A percentile compares a stretch with the other conserved stretches of the same genome.
phyloP scores from a whole-genome alignment of 2,113 vertebrate species.

The Scytalopus superciliaris region DNA sequence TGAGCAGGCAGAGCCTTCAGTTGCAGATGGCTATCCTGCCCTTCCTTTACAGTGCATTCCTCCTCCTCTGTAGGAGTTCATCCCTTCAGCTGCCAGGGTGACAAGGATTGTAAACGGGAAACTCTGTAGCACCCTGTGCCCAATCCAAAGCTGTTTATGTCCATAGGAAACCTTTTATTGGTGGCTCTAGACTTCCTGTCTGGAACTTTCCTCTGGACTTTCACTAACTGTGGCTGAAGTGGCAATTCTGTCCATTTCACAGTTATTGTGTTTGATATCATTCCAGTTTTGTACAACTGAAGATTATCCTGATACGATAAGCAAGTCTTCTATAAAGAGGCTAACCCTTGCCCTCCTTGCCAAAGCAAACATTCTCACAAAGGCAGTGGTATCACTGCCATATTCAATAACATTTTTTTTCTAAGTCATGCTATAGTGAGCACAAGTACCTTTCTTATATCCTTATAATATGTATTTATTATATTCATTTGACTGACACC shows the following conservation, averaged over 20 bases:
- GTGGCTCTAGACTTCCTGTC: background rate
- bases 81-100: background rate
- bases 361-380: conserved; percentile 19
- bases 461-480: background rate
- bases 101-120: background rate
- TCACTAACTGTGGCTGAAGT: background rate
- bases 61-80: background rate
- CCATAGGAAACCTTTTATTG: accelerated
- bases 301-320: background rate
- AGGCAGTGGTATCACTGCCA: background rate
- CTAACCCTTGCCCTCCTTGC: background rate
- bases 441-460: background rate
- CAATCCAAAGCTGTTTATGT: background rate
- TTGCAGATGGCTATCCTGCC: background rate
- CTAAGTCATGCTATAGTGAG: background rate
- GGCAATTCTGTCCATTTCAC: background rate
- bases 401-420: background rate
- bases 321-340: background rate
- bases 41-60: background rate
- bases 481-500: background rate
- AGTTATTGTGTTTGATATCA: background rate
- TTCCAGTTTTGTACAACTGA: background rate
- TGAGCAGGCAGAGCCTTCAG: accelerated
- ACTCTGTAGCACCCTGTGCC: background rate
- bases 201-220: too few relatives aligned